Conservation (phyloP, 1,140 invertebrate genomes). For the Diorhabda sublineata region DNA sequence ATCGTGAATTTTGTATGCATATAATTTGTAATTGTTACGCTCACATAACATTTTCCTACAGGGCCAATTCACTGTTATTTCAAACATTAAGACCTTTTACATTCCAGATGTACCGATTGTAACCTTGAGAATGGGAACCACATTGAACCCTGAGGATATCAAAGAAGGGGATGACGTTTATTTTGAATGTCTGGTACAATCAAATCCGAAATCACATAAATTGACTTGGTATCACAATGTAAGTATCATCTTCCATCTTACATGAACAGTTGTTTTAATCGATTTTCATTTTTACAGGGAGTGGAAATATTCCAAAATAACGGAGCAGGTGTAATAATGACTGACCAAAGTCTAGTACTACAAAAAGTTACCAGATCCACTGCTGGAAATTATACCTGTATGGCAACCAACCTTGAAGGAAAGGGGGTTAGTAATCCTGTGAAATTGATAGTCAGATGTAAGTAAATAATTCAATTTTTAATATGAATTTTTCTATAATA, state of each 20-base stretch:
- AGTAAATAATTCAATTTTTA: constrained; percentile 45
- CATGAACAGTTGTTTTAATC: neutral
- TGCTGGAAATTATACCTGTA: constrained; percentile 77
- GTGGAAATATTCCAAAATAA: constrained; percentile 75
- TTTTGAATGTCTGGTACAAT: constrained; percentile 83
- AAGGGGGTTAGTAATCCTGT: constrained; percentile 77
- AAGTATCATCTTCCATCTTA: constrained; percentile 49
- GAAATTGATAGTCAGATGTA: constrained; percentile 74
- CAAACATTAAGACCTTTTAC: neutral
- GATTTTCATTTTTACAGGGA: constrained; percentile 53
- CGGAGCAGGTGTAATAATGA: constrained; percentile 71
- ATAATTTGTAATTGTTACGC: too few species aligned
- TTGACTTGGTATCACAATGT: constrained; percentile 85
- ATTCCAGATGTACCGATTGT: constrained; percentile 80
- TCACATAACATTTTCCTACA: too few species aligned
- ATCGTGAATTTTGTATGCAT: too few species aligned
- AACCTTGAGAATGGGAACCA: constrained; percentile 75
- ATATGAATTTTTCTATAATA: neutral
- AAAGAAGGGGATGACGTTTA: constrained; percentile 91
- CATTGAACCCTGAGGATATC: constrained; percentile 79
- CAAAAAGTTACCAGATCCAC: constrained; percentile 73
- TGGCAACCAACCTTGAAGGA: constrained; percentile 76
- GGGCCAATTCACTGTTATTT: too few species aligned
- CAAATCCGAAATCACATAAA: constrained; percentile 78
- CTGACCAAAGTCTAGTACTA: constrained; percentile 76